A percentile compares a stretch with the other conserved stretches of the same genome.
Evolutionary conservation across 2,888 invertebrate species (phyloP).

Genomic region (Eutolmus rufibarbis): DNA sequence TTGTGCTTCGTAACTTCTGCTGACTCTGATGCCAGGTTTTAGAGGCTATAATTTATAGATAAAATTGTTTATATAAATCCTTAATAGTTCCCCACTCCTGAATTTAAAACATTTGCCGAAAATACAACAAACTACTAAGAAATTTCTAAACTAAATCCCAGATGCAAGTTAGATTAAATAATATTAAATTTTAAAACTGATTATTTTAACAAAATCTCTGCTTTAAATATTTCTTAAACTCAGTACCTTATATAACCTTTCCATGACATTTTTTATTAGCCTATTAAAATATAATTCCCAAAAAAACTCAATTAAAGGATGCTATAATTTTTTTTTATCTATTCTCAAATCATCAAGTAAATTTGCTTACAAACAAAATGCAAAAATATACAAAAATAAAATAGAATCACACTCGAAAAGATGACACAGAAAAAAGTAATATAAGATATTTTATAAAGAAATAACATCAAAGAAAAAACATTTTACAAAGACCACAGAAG

Average conservation of each 20-base stretch:
- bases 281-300: no score
- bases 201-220: not conserved
- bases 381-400: constrained; percentile 2
- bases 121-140: not conserved
- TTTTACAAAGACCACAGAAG: not conserved
- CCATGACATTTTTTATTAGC: no score
- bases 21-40: no score
- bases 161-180: not conserved
- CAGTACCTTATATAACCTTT: no score
- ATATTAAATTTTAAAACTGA: not conserved
- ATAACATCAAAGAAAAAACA: not conserved
- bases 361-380: not conserved
- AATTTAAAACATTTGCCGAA: no score
- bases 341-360: not conserved
- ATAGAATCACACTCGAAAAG: constrained; percentile 13
- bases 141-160: not conserved
- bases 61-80: not conserved
- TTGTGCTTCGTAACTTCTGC: no score
- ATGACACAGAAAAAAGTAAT: constrained; percentile 2
- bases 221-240: no score
- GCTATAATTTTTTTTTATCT: not conserved
- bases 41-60: not conserved
- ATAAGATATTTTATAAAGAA: constrained; percentile 30
- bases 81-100: no score
- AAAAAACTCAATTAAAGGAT: not conserved